A percentile compares a stretch with the other conserved stretches of the same genome.
These are phyloP conservation scores for Gibbula magus DNA, from an alignment of 2,888 invertebrate genomes.

Conservation along the genomic window DNA sequence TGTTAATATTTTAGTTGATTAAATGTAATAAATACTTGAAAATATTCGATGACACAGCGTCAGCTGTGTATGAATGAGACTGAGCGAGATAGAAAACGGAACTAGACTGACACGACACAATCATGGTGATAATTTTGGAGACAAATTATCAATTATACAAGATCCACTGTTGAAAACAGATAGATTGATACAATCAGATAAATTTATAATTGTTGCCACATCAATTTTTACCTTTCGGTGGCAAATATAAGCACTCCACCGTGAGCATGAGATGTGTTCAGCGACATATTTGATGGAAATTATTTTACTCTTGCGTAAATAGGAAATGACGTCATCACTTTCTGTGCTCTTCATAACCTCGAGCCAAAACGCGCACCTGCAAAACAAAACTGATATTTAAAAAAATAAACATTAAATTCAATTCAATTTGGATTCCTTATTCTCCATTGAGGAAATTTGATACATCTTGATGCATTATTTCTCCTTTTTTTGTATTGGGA, in stretches of 20 bases:
- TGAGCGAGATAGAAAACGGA: no score
- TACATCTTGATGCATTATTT: no score
- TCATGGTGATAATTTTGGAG: no score
- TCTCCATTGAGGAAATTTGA: background rate
- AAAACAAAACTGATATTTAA: background rate
- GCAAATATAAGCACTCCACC: constrained; percentile 94
- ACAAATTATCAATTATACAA: no score
- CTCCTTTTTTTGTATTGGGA: background rate
- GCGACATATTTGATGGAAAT: constrained; percentile 82
- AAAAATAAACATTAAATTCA: background rate
- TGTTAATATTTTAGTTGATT: no score
- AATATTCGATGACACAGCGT: no score
- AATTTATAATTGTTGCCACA: background rate
- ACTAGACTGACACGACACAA: no score
- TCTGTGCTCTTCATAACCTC: background rate
- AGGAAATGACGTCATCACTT: constrained; percentile 32
- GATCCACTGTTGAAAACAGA: background rate
- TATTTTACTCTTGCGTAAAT: constrained; percentile 22
- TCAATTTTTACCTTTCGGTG: constrained; percentile 88
- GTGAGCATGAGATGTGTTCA: constrained; percentile 96
- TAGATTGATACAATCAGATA: background rate
- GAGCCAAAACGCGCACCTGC: background rate
- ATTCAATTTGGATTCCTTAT: background rate
- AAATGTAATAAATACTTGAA: no score
- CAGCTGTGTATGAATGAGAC: no score